Conservation (phyloP, 2,888 invertebrate genomes). For the Hirtodrosophila cameraria region DNA sequence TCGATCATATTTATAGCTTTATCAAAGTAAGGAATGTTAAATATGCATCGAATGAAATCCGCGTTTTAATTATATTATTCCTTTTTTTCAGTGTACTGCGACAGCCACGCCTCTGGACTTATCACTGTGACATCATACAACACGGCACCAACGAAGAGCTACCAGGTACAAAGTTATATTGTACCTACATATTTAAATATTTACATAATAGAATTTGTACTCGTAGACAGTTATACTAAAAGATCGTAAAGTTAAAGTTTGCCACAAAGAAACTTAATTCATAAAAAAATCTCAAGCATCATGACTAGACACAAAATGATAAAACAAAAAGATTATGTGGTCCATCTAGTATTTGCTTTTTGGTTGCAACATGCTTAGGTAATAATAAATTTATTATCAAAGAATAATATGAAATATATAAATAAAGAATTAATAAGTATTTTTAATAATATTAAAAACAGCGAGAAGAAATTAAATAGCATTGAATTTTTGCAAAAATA, state of each 20-base stretch:
- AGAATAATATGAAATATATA: slow-evolving; percentile 14
- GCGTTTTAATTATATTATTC: too few species aligned
- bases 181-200: slow-evolving; percentile 20
- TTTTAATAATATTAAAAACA: slow-evolving; percentile 50
- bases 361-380: slow-evolving; percentile 42
- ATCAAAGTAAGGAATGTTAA: too few species aligned
- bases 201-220: slow-evolving; percentile 5
- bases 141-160: slow-evolving; percentile 23
- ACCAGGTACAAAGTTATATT: not conserved
- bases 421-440: slow-evolving; percentile 30
- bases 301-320: slow-evolving; percentile 48
- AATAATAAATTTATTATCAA: slow-evolving; percentile 21
- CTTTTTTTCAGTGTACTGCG: slow-evolving; percentile 24
- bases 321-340: slow-evolving; percentile 2
- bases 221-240: not conserved
- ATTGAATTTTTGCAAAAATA: slow-evolving; percentile 53
- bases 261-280: slow-evolving; percentile 27
- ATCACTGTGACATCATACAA: slow-evolving; percentile 66
- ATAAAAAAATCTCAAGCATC: slow-evolving; percentile 26
- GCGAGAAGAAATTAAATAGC: slow-evolving; percentile 31
- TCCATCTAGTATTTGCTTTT: not conserved
- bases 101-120: slow-evolving; percentile 45
- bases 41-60: too few species aligned
- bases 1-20: too few species aligned
- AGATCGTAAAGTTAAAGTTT: slow-evolving; percentile 2